Conservation (phyloP, 2,888 invertebrate genomes). For the Campoplex capitator region DNA sequence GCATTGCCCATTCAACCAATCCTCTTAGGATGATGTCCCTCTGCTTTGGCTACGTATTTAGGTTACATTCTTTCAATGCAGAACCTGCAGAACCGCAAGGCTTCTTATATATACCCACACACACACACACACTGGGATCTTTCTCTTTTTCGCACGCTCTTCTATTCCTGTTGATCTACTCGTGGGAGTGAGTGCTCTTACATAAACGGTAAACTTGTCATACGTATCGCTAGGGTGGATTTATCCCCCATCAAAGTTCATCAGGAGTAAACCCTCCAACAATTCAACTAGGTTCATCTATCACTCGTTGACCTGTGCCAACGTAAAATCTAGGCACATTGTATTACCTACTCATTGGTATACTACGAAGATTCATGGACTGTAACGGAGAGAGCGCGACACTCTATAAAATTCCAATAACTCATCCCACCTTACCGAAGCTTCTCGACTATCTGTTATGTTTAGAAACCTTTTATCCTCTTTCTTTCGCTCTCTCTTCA, state of each 20-base stretch:
- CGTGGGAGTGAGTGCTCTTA: conserved; percentile 3
- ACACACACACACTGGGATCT: neutral
- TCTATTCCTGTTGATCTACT: neutral
- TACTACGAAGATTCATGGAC: conserved; percentile 24
- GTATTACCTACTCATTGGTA: neutral
- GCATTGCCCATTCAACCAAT: conserved; percentile 49
- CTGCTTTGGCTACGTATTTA: neutral
- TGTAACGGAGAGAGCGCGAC: conserved; percentile 63
- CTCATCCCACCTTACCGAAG: conserved; percentile 74
- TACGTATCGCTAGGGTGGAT: neutral
- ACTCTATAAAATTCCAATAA: conserved; percentile 79
- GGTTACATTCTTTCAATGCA: conserved; percentile 12
- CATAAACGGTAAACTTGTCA: conserved; percentile 8
- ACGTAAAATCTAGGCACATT: neutral
- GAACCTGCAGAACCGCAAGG: conserved; percentile 44
- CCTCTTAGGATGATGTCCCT: conserved; percentile 48
- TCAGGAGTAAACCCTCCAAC: conserved; percentile 31
- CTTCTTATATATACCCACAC: conserved; percentile 12
- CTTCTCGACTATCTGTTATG: conserved; percentile 46
- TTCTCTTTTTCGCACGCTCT: conserved; percentile 12
- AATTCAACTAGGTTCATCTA: conserved; percentile 53
- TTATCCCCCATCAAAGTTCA: conserved; percentile 33
- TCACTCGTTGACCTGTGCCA: conserved; percentile 53
- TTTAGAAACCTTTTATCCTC: conserved; percentile 24
- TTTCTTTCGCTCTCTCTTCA: neutral